Base-by-base conservation (phyloP, 53 echinoderm and acorn worm genomes). In the Holothuria scabra region DNA sequence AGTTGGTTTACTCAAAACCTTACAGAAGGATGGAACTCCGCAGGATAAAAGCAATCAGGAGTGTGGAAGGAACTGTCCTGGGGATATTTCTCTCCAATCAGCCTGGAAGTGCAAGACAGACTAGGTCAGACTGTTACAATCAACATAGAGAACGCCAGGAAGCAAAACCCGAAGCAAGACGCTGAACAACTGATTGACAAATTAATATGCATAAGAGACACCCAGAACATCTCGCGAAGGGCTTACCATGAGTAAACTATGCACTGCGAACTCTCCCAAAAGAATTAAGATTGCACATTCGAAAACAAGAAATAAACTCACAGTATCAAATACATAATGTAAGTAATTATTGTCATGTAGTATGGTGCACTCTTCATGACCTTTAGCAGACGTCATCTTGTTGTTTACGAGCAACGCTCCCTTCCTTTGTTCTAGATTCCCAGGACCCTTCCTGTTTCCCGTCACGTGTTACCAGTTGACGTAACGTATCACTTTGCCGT, bases 261-360 rank as follows among this genome's bases (percentile, higher is more conserved):
- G 32, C 70, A 34, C 33, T 69, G 33, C 38, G 12, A 37, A 69
- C 70, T 69, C 70, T 69, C 20, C 70, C 70, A 34, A 12, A 31
- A n/a, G 33, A 34, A 34, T 37, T 34, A 1, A 69, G 38, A 35
- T 37, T 69, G 22, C 70, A 69, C 33, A 69, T 69, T 28, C 31
- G 70, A 34, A 69, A 31, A 69, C 32, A 32, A 69, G 33, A 69
- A 69, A 34, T 63, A n/a, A n/a, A n/a, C n/a, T n/a, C n/a, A n/a
- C n/a, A n/a, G n/a, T n/a, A n/a, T n/a, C n/a, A n/a, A n/a, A n/a
- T n/a, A n/a, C n/a, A n/a, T n/a, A 29, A 63, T 63, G 63, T 63
- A 28, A 20, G 63, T 20, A 63, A 63, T 63, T 19, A 13, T 63
- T n/a, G n/a, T n/a, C n/a, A n/a, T n/a, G n/a, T n/a, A n/a, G n/a